Conservation (phyloP, 2,113 vertebrate species). For the Tamias sibiricus region DNA sequence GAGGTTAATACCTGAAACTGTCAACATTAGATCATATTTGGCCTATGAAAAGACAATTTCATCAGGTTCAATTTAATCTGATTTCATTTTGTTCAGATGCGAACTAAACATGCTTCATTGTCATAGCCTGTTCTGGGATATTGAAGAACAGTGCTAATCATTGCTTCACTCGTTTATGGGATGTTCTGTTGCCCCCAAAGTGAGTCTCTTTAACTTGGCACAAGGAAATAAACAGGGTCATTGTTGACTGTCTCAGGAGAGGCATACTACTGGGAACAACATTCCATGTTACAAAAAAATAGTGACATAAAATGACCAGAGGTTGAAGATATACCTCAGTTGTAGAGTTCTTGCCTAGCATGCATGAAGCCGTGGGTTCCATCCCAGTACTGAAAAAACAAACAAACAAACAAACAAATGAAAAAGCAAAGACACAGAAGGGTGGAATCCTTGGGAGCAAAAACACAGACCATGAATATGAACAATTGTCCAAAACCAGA, state of each 20-base stretch:
- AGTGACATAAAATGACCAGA: not conserved
- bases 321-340: no score
- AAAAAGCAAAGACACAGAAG: not conserved
- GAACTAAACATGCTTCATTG: conserved; percentile 20
- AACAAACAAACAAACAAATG: no score
- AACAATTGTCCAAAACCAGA: not conserved
- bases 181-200: not conserved
- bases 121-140: not conserved
- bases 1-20: conserved; percentile 27
- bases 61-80: not conserved
- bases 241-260: conserved; percentile 13
- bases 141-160: not conserved
- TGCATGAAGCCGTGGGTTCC: no score
- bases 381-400: no score
- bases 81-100: not conserved
- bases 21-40: not conserved
- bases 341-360: no score
- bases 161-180: not conserved
- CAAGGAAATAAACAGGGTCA: not conserved
- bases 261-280: not conserved
- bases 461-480: not conserved
- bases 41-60: conserved; percentile 21
- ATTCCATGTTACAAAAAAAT: not conserved
- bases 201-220: not conserved
- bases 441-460: not conserved